phyloP scores from a whole-genome alignment of 2,113 vertebrate species.

The Apodemus speciosus region DNA sequence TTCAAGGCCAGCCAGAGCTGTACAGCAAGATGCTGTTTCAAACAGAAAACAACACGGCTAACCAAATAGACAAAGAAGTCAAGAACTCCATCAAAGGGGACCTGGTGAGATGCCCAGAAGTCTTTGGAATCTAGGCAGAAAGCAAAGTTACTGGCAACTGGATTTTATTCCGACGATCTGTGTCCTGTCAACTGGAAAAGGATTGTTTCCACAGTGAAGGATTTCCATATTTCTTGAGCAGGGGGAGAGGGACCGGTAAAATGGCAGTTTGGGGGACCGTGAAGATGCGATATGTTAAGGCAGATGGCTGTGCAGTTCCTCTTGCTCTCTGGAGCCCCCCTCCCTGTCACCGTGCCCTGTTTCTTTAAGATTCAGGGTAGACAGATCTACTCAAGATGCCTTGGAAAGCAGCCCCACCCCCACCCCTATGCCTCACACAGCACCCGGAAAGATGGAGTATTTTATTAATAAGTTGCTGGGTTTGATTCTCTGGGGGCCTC shows the following conservation, averaged over 20 bases:
- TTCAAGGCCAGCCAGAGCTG: background rate
- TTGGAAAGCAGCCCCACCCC: background rate
- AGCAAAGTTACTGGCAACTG: background rate
- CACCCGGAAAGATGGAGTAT: slow-evolving; percentile 23
- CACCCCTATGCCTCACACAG: background rate
- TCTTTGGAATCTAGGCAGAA: background rate
- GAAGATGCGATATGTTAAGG: background rate
- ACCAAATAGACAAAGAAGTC: background rate
- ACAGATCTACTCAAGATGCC: background rate
- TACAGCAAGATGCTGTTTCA: background rate
- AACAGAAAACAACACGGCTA: background rate
- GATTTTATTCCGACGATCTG: background rate
- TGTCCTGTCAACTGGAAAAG: background rate
- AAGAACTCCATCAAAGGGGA: background rate
- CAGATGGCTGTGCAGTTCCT: background rate
- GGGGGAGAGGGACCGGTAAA: background rate
- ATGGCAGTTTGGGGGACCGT: background rate
- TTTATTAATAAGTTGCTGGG: background rate
- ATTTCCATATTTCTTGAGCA: background rate
- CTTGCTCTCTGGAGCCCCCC: accelerated
- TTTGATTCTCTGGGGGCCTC: slow-evolving; percentile 9
- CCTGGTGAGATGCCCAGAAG: background rate
- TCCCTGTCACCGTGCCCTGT: background rate
- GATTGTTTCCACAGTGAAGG: background rate
- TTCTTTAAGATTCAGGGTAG: slow-evolving; percentile 40